Conservation (phyloP, 2,797 vertebrate genomes). For the Pseudomugil gertrudae region DNA sequence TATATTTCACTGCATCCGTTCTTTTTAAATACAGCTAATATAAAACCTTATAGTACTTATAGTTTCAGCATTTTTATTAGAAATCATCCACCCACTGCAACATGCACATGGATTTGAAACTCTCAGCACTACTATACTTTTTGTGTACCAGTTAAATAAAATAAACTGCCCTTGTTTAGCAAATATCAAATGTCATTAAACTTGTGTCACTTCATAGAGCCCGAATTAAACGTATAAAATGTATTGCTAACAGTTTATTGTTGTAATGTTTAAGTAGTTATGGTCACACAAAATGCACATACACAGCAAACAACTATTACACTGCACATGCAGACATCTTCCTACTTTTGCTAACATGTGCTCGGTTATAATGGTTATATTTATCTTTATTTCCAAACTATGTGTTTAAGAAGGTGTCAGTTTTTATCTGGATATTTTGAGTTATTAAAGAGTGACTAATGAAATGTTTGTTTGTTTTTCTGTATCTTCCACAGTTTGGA, state of each 20-base stretch:
- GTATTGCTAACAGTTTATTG: background rate
- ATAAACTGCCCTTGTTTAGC: background rate
- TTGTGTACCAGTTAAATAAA: background rate
- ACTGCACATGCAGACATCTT: background rate
- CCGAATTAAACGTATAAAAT: background rate
- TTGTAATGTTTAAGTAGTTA: constrained; percentile 6
- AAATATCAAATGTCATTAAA: background rate
- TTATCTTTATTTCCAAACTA: too few species aligned
- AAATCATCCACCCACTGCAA: background rate
- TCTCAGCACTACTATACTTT: background rate
- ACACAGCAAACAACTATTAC: background rate
- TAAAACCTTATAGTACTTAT: background rate
- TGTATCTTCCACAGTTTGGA: too few species aligned
- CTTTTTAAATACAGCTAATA: constrained; percentile 23
- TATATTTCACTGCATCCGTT: constrained; percentile 15
- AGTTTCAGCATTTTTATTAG: constrained; percentile 7
- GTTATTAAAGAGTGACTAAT: too few species aligned
- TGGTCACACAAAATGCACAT: background rate
- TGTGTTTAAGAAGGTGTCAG: too few species aligned
- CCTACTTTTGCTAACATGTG: constrained; percentile 1
- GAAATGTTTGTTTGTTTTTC: too few species aligned
- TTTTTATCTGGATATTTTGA: too few species aligned
- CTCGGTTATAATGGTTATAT: background rate
- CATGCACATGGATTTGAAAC: constrained; percentile 3
- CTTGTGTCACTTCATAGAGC: background rate